These are phyloP conservation scores for Speoplatyrhinus poulsoni DNA, from an alignment of 2,113 vertebrate genomes.

Conservation along the genomic window DNA sequence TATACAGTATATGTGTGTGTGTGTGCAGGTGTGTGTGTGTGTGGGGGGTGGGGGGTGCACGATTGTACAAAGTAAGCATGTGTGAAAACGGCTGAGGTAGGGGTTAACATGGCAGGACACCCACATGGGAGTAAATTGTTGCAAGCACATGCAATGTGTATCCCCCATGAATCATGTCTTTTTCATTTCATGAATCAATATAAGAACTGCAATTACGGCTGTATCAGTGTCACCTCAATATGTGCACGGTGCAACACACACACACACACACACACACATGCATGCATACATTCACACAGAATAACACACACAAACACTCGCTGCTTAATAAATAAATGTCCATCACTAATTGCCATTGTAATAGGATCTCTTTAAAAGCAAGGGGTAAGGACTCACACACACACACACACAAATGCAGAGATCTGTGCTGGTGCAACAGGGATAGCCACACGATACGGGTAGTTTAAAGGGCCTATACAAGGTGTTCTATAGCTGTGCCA, in stretches of 20 bases:
- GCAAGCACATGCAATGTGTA: conserved; percentile 21
- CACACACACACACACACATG: conserved; percentile 2
- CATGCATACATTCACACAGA: background rate
- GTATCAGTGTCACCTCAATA: background rate
- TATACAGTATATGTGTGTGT: background rate
- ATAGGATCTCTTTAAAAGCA: conserved; percentile 36
- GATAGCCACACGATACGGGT: conserved; percentile 41
- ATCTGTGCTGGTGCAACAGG: conserved; percentile 7
- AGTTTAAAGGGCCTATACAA: conserved; percentile 23
- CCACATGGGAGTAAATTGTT: background rate
- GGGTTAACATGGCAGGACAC: too few relatives aligned
- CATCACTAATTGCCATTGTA: conserved; percentile 27
- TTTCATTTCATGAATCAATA: conserved; percentile 46
- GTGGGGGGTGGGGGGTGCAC: too few relatives aligned
- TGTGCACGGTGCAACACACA: conserved; percentile 1
- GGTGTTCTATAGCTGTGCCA: background rate
- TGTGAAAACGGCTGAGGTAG: too few relatives aligned
- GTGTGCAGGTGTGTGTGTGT: background rate
- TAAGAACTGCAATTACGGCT: conserved; percentile 7
- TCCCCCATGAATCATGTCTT: conserved; percentile 33
- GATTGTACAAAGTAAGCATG: too few relatives aligned
- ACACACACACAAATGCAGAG: background rate
- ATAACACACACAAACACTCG: conserved; percentile 13
- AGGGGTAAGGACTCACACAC: background rate
- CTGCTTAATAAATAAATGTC: conserved; percentile 14